Evolutionary conservation across 2,113 vertebrate species (phyloP).

Genomic region (Tretioscincus oriximinensis): DNA sequence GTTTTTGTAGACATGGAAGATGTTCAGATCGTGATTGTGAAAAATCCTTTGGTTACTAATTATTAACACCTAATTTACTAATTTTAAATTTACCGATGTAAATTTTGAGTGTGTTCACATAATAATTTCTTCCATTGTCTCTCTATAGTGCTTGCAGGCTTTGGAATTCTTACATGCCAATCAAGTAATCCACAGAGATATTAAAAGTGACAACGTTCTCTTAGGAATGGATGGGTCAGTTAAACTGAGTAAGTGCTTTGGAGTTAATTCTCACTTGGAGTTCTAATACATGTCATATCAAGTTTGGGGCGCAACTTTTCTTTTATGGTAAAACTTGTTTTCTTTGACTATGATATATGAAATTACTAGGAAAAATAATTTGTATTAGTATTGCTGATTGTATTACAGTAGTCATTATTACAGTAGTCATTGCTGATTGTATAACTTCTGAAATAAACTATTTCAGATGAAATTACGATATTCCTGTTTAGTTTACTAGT

Average conservation of each 20-base stretch:
- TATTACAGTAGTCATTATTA: no score
- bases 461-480: no score
- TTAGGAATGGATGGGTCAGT: slow-evolving; percentile 98
- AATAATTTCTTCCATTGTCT: slow-evolving; percentile 19
- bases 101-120: background rate
- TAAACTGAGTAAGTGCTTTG: slow-evolving; percentile 89
- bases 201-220: slow-evolving; percentile 98
- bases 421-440: no score
- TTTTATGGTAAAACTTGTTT: no score
- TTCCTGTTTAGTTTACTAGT: no score
- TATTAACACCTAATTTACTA: background rate
- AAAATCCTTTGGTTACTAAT: background rate
- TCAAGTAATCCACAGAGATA: slow-evolving; percentile 98
- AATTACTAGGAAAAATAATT: no score
- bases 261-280: no score
- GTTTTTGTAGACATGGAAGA: background rate
- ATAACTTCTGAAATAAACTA: no score
- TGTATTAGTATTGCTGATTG: no score
- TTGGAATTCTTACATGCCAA: slow-evolving; percentile 97
- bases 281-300: no score
- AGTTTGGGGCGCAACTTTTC: no score
- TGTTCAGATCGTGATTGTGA: background rate
- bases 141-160: slow-evolving; percentile 90
- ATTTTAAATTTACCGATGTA: background rate
- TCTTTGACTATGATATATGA: no score